Evolutionary conservation across 2,797 vertebrate genomes (phyloP), one percentile per base, ranked within the genome.

Genomic region (Gobionotothen gibberifrons): DNA sequence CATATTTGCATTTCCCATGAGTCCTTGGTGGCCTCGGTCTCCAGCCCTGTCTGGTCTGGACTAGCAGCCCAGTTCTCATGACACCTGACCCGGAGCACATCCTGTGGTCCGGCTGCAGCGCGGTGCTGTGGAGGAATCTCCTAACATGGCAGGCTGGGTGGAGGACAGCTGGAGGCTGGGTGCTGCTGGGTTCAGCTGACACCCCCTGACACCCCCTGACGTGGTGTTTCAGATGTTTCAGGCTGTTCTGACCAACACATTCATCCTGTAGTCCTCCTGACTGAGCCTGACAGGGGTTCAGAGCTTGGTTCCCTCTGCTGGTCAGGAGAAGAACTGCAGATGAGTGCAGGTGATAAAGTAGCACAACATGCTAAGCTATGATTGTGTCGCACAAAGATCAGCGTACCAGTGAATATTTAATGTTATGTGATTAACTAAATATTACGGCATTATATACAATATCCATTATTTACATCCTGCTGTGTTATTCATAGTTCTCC

Each of bases 11-110:
- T 78, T 69, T 81, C 83, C 81, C 85, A 26, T 36, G 79, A 79
- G 87, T 62, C 48, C 44, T 66, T 15, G 15, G 77, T 67, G 69
- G 54, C 55, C 65, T 0, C 9, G 46, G 48, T 68, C 71, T 9
- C 73, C 63, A 69, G 79, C 61, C 73, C 79, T 72, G 86, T 87
- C 80, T 84, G 75, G 77, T 70, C 86, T 84, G 81, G 79, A 85
- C 63, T 65, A 66, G 67, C 73, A 77, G 48, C 72, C 43, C 73
- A 72, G 85, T 92, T 92, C 90, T 90, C 90, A 90, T 81, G 90
- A 93, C 90, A 90, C 88, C 85, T 80, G 88, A 91, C 90, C 89
- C 65, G 59, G 57, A 68, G 66, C 56, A 85, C 83, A 86, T 91
- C 91, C 89, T 90, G 85, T 90, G 80, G 69, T 72, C 73, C 42